These are phyloP conservation scores for Glyphotaelius pellucidus DNA, from an alignment of 2,888 invertebrate genomes.

Conservation along the genomic window DNA sequence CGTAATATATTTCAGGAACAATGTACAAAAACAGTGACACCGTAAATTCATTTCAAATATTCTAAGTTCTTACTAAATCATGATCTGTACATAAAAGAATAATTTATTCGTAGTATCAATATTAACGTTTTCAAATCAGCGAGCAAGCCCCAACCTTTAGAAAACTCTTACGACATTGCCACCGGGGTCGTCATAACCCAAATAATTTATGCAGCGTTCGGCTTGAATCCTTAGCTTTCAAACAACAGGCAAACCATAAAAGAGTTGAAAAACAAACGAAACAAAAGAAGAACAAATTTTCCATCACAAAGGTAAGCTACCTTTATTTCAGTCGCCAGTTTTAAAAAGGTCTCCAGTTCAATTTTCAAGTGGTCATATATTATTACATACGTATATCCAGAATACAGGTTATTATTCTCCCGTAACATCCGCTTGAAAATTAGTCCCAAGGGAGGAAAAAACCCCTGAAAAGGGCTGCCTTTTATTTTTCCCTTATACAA, in stretches of 20 bases:
- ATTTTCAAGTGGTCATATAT: conserved; percentile 3
- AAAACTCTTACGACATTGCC: background rate
- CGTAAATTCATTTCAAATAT: no score
- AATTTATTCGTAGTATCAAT: background rate
- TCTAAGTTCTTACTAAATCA: no score
- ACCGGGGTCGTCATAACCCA: background rate
- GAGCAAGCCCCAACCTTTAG: background rate
- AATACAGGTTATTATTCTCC: background rate
- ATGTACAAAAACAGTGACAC: no score
- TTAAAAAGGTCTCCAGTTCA: background rate
- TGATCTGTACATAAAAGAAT: no score
- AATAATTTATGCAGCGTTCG: background rate
- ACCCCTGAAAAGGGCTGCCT: background rate
- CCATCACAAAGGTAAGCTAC: background rate
- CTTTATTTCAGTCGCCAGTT: background rate
- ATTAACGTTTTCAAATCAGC: background rate
- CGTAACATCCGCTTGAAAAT: background rate
- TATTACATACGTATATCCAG: background rate
- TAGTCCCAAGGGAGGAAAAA: conserved; percentile 20
- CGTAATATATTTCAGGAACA: no score
- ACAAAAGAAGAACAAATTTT: background rate
- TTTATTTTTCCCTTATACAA: conserved; percentile 13
- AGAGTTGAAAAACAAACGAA: background rate
- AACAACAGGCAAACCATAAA: background rate
- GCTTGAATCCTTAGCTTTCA: background rate